phyloP scores from a whole-genome alignment of 1,140 invertebrate genomes.

The Hycleus cichorii region DNA sequence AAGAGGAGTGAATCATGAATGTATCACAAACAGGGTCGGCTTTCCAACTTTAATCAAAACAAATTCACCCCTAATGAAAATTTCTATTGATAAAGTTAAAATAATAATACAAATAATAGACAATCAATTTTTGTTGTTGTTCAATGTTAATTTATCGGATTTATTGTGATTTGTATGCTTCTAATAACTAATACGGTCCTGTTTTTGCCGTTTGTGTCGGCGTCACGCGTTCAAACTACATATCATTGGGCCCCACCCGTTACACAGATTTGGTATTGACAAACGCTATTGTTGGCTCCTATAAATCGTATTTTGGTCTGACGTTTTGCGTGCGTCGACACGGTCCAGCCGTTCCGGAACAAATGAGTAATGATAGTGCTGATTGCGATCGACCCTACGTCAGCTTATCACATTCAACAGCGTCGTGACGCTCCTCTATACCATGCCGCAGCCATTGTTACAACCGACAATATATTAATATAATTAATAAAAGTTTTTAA shows the following conservation, averaged over 20 bases:
- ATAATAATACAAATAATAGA: too few species aligned
- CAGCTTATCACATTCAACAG: conserved; percentile 14
- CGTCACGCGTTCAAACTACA: conserved; percentile 32
- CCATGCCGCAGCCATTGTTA: neutral
- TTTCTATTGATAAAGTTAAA: too few species aligned
- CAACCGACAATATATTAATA: neutral
- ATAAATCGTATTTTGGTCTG: conserved; percentile 31
- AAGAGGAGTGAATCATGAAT: conserved; percentile 19
- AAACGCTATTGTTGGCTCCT: conserved; percentile 33
- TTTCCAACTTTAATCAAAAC: conserved; percentile 15
- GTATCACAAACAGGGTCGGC: conserved; percentile 4
- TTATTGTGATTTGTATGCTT: too few species aligned
- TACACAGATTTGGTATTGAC: conserved; percentile 33
- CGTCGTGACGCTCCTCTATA: neutral
- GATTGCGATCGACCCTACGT: conserved; percentile 7
- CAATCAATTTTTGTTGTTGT: neutral
- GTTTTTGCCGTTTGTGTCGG: conserved; percentile 7
- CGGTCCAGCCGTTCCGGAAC: conserved; percentile 32
- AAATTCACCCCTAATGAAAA: too few species aligned
- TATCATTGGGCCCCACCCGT: conserved; percentile 31
- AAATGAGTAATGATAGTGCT: conserved; percentile 27
- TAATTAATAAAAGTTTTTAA: too few species aligned
- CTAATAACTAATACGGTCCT: too few species aligned
- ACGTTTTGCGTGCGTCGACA: conserved; percentile 36
- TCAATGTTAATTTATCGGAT: too few species aligned